Evolutionary conservation across 2,113 vertebrate species (phyloP), one percentile per base, ranked within the genome.

Genomic region (Ondatra zibethicus): DNA sequence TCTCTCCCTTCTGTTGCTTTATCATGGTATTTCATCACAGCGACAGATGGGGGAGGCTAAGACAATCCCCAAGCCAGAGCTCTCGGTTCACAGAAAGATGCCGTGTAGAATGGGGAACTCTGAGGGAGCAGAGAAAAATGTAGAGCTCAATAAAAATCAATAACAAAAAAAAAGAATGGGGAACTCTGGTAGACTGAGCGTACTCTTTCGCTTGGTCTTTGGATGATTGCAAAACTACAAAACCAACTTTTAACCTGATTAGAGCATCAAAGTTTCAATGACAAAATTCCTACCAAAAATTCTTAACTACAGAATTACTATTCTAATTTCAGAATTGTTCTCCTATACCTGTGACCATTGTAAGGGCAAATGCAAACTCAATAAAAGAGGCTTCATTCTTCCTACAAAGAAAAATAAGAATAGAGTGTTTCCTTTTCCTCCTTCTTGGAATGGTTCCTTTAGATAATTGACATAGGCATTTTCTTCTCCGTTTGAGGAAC

Each of bases 311-410:
- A 96, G 90, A 84, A 81, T n/a, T 47, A 72, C 65, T 68, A 55
- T 66, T 95, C 89, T 93, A 55, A 92, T 70, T 88, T 92, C 65
- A 82, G 39, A 88, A 9, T 66, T 70, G 25, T 29, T 85, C 76
- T 91, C 84, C 70, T 76, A 68, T 55, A 86, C 45, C 70, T 36
- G 10, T 70, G 14, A 8, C 21, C 19, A 70, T 25, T 29, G 9
- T 81, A 78, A 8, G 3, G n/a, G 75, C 42, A 89, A 86, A 76
- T 2, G 36, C 50, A 89, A 93, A 52, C 36, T 78, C 29, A n/a
- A 96, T 92, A 65, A 55, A 52, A 47, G 8, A 81, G 36, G 8
- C 27, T 88, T 70, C 50, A 7, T 90, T 92, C 27, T 47, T 65
- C 80, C 47, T 42, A 12, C 55, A 31, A 42, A 21, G 36, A 39